Evolutionary conservation across 2,113 vertebrate species (phyloP).

Genomic region (Gambusia affinis): DNA sequence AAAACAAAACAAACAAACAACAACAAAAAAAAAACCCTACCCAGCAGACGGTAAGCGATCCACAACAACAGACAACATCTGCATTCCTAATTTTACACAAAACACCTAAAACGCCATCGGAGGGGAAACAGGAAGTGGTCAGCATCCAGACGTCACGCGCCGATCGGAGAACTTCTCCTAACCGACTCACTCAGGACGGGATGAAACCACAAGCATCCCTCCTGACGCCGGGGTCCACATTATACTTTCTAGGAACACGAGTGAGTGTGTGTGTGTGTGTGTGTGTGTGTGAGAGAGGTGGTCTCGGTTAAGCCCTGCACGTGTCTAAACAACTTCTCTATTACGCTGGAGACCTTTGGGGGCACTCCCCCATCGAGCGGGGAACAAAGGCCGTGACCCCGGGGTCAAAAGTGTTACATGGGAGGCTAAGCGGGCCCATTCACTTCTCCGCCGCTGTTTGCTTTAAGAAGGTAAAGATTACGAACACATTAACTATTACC

Average conservation of each 20-base stretch:
- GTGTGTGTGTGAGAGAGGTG: conserved; percentile 48
- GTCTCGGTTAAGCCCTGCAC: conserved; percentile 80
- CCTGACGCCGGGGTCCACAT: conserved; percentile 2
- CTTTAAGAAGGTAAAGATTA: conserved; percentile 94
- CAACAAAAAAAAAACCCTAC: conserved; percentile 11
- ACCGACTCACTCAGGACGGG: conserved; percentile 23
- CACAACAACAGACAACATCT: conserved; percentile 57
- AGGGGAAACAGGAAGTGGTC: conserved; percentile 13
- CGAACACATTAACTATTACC: conserved; percentile 91
- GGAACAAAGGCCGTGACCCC: conserved; percentile 89
- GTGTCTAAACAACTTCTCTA: conserved; percentile 91
- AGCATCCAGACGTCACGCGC: conserved; percentile 29
- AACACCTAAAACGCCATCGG: conserved; percentile 41
- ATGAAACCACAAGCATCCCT: conserved; percentile 41
- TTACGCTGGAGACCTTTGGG: conserved; percentile 87
- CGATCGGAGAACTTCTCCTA: conserved; percentile 38
- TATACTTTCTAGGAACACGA: conserved; percentile 42
- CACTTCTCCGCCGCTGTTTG: conserved; percentile 85
- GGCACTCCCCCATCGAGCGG: conserved; percentile 86
- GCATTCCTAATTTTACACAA: conserved; percentile 36
- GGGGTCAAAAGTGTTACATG: conserved; percentile 88
- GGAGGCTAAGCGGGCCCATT: conserved; percentile 86
- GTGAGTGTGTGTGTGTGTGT: not conserved
- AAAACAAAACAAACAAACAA: no score
- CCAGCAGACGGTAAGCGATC: conserved; percentile 33